phyloP scores from a whole-genome alignment of 2,888 invertebrate species.

The Lasioglossum leucozonium region DNA sequence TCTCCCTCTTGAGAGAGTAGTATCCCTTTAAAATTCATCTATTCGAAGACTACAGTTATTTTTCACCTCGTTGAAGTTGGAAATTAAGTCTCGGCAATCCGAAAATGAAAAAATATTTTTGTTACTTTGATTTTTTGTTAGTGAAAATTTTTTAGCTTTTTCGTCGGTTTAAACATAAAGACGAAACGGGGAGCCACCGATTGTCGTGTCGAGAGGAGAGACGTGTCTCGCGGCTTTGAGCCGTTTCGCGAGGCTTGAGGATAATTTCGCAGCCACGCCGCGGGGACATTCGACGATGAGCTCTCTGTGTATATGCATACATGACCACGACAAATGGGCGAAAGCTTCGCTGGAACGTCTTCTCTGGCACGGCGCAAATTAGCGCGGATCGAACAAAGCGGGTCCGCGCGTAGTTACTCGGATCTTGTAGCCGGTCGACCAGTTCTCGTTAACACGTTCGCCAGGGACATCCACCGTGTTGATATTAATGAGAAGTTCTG shows the following conservation, averaged over 20 bases:
- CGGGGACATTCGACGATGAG: neutral
- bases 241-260: neutral
- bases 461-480: neutral
- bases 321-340: conserved; percentile 5
- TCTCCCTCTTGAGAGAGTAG: neutral
- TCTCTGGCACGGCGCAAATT: neutral
- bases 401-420: conserved; percentile 20
- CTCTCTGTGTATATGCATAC: neutral
- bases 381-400: conserved; percentile 17
- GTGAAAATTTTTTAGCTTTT: too few relatives aligned
- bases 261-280: neutral
- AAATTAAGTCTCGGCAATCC: too few relatives aligned
- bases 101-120: neutral
- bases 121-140: neutral
- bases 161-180: too few relatives aligned
- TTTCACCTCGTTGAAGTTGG: neutral
- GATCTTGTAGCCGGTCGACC: conserved; percentile 31
- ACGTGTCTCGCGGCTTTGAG: neutral
- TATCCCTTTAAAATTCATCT: neutral
- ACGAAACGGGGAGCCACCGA: neutral
- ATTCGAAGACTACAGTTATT: neutral
- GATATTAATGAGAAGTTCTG: conserved; percentile 11
- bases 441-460: conserved; percentile 18
- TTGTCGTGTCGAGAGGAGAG: neutral
- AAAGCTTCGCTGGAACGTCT: neutral